Percentiles rank a stretch among this genome's conserved stretches.
phyloP scores from a whole-genome alignment of 1,140 invertebrate species.

The Ylistrum balloti region DNA sequence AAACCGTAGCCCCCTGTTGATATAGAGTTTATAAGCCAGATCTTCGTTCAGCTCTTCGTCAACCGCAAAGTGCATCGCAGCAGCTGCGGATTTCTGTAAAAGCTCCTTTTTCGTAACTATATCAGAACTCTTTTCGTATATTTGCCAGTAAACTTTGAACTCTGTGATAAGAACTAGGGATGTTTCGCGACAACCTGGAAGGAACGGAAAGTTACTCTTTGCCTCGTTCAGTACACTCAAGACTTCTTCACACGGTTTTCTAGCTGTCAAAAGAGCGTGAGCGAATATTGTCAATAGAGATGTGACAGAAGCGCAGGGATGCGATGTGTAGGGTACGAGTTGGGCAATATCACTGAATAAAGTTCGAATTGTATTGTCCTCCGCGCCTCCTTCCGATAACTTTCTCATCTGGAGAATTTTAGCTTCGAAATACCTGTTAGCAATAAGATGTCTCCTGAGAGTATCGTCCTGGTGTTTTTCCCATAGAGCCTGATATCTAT shows the following conservation, averaged over 20 bases:
- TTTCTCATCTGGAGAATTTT: neutral
- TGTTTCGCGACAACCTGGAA: neutral
- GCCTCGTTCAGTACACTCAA: neutral
- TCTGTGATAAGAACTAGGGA: neutral
- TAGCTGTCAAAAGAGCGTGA: neutral
- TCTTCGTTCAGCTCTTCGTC: conserved; percentile 28
- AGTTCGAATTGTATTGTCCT: neutral
- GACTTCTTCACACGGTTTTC: neutral
- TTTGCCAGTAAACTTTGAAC: neutral
- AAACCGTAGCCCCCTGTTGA: neutral
- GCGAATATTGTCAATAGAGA: neutral
- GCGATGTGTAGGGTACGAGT: neutral
- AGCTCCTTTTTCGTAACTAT: neutral
- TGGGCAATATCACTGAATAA: neutral
- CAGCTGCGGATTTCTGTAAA: neutral
- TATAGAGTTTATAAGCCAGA: neutral
- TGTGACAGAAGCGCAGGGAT: conserved; percentile 10
- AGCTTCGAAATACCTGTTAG: neutral
- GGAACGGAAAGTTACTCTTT: neutral
- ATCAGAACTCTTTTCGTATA: neutral
- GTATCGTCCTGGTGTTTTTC: neutral
- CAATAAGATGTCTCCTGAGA: neutral
- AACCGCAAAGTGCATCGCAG: neutral
- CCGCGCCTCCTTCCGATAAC: neutral
- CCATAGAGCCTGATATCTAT: neutral